These are phyloP conservation scores for Mactra quadrangularis DNA, from an alignment of 1,140 invertebrate species.

Conservation along the genomic window DNA sequence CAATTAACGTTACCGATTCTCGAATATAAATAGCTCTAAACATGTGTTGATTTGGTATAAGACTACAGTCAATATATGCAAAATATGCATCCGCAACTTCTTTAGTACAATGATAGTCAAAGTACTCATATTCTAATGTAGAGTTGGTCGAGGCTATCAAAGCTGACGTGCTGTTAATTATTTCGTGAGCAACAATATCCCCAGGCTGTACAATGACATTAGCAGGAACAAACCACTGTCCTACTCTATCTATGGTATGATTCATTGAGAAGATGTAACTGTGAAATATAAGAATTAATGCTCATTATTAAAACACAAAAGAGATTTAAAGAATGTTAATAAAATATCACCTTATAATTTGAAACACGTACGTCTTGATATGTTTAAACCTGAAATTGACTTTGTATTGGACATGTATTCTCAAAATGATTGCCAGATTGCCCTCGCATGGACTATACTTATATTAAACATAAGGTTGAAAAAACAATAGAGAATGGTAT, in stretches of 20 bases:
- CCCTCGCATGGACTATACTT: too few species aligned
- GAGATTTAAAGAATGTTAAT: neutral
- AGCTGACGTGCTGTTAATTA: neutral
- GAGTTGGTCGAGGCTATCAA: neutral
- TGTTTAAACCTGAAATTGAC: neutral
- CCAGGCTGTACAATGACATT: neutral
- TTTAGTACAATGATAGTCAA: neutral
- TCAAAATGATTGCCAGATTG: too few species aligned
- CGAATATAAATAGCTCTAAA: conserved; percentile 11
- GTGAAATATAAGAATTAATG: neutral
- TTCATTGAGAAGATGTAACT: neutral
- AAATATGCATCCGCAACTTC: neutral
- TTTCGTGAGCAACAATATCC: conserved; percentile 24
- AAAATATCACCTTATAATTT: neutral
- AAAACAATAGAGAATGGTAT: too few species aligned
- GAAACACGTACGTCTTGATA: neutral
- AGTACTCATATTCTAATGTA: neutral
- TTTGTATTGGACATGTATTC: too few species aligned
- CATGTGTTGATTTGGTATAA: neutral
- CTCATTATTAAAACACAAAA: neutral
- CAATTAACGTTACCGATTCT: neutral
- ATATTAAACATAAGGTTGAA: too few species aligned
- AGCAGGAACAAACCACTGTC: neutral
- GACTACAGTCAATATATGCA: neutral
- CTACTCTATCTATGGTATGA: neutral